Base-by-base conservation (phyloP, 2,888 invertebrate genomes). In the Epistrophe eligans region DNA sequence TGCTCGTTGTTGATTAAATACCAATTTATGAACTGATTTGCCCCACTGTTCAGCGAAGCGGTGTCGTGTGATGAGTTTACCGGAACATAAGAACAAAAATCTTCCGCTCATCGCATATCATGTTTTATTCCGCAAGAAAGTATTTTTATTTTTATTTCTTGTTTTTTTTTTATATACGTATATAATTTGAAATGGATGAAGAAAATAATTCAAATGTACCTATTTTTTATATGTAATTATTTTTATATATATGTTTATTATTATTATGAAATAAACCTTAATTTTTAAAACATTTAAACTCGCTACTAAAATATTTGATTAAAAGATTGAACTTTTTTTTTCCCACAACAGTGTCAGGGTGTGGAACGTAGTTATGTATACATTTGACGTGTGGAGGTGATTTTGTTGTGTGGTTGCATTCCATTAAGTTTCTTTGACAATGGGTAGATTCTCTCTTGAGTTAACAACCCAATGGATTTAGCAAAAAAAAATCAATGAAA, bases 401-500 rank as follows among this genome's bases (percentile, higher is more conserved):
- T 55, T 55, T 13, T 28, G 13, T 13, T 55, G 15, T 13, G 52
- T 28, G 10, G 52, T 32, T 7, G 55, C 15, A 28, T 28, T 55
- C 15, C 8, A 55, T 28, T 71, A 40, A 45, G 64, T 58, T 82
- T 66, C 58, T 3, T 62, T 55, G 73, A 28, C 38, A 52, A 58
- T 38, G 50, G n/a, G 77, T 50, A 45, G 55, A 72, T 66, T 52
- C 32, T 24, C 28, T 67, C 11, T 73, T 28, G 77, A 66, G 64
- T 73, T 64, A 55, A 57, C 62, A 43, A 62, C 13, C 13, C 43
- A 58, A 82, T 57, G 28, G 45, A 67, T 60, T 70, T 4, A 32
- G 40, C 60, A 19, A 57, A 35, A 84, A 19, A 57, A 35, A 84
- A 84, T 79, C 84, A 84, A 79, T n/a, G 74, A 57, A 70, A 79